A percentile compares a stretch with the other conserved stretches of the same genome.
phyloP scores from a whole-genome alignment of 2,113 vertebrate species.

The Mohoua ochrocephala region DNA sequence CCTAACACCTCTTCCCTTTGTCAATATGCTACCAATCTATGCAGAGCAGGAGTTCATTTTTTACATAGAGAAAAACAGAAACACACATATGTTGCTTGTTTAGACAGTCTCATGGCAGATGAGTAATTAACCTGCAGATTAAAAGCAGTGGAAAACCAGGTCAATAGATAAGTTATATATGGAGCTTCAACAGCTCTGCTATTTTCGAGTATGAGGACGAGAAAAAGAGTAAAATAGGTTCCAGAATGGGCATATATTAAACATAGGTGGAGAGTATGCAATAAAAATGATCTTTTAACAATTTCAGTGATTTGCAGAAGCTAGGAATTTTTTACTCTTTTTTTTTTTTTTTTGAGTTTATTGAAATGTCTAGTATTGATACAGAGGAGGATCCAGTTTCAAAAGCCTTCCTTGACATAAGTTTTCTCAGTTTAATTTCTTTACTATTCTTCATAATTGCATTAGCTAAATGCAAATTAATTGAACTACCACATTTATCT shows the following conservation, averaged over 20 bases:
- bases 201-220: background rate
- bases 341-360: background rate
- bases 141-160: background rate
- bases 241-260: background rate
- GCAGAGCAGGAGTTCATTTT: background rate
- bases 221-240: background rate
- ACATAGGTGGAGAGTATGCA: rapidly evolving
- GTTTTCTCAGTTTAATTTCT: background rate
- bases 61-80: background rate
- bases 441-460: background rate
- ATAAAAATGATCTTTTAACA: background rate
- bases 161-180: background rate
- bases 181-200: background rate
- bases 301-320: background rate
- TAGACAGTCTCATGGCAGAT: background rate
- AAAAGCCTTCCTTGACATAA: background rate
- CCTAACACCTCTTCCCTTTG: background rate
- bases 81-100: background rate
- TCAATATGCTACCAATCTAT: background rate
- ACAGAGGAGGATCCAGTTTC: background rate
- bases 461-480: background rate
- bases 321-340: background rate
- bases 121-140: background rate
- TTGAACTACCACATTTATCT: background rate
- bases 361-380: background rate